A percentile compares a stretch with the other conserved stretches of the same genome.
phyloP scores from a whole-genome alignment of 64 coral and sea anemone genomes.

The Stylophora pistillata region DNA sequence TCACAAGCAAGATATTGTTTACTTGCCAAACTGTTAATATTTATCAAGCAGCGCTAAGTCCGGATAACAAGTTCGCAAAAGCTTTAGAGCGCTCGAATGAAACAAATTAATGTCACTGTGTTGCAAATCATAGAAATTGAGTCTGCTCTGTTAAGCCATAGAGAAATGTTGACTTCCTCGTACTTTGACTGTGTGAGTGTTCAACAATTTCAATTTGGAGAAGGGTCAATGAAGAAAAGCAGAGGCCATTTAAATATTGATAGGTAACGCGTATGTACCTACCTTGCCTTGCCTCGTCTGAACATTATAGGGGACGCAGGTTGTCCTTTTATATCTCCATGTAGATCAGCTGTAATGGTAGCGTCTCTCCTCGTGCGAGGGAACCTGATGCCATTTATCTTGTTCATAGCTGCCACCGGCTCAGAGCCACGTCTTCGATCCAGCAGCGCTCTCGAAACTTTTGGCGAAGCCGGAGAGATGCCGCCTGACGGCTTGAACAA shows the following conservation, averaged over 20 bases:
- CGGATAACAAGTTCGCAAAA: neutral
- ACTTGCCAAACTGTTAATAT: neutral
- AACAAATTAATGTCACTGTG: neutral
- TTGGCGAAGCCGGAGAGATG: neutral
- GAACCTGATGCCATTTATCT: neutral
- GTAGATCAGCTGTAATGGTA: neutral
- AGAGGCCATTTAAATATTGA: neutral
- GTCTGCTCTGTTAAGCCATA: neutral
- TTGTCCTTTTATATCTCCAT: neutral
- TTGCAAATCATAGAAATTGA: neutral
- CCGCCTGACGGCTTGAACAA: conserved; percentile 22
- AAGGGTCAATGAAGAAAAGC: neutral
- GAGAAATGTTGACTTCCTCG: neutral
- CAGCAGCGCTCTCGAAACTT: neutral
- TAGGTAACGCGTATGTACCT: neutral
- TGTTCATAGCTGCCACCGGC: neutral
- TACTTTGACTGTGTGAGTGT: neutral
- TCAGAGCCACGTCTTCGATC: conserved; percentile 34
- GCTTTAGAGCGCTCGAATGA: neutral
- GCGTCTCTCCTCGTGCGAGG: conserved; percentile 16
- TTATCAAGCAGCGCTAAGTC: conserved; percentile 10
- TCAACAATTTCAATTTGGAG: neutral
- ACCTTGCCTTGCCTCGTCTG: conserved; percentile 34
- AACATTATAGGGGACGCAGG: neutral
- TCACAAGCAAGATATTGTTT: neutral